A percentile compares a stretch with the other conserved stretches of the same genome.
These are phyloP conservation scores for Pomacea maculata DNA, from an alignment of 1,140 invertebrate genomes.

Conservation along the genomic window DNA sequence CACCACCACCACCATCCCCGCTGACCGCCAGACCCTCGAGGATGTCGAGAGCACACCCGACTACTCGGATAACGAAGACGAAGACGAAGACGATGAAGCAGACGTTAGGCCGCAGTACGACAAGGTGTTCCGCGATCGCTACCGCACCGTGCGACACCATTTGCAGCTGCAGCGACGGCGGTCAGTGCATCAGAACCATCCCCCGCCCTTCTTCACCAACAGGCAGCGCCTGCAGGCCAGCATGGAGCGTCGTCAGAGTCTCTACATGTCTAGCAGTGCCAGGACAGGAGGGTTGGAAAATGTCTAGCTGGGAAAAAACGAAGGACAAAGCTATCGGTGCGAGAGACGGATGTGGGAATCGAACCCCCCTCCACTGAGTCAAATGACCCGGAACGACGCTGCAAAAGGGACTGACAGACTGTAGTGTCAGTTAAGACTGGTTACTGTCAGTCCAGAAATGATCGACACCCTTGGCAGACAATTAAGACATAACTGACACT, in stretches of 20 bases:
- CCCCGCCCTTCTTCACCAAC: not conserved
- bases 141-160: constrained; percentile 8
- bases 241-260: not conserved
- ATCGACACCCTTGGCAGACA: not conserved
- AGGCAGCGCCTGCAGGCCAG: not conserved
- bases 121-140: constrained; percentile 14
- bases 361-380: no score
- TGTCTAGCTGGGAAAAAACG: not conserved
- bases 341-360: no score
- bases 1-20: not conserved
- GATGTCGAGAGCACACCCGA: constrained; percentile 5
- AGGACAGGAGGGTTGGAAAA: not conserved
- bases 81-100: constrained; percentile 12
- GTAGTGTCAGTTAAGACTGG: not conserved
- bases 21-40: not conserved
- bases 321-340: not conserved
- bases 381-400: not conserved
- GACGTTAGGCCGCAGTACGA: constrained; percentile 13
- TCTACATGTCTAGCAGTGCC: not conserved
- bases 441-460: not conserved
- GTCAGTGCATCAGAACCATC: not conserved
- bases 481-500: no score
- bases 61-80: constrained; percentile 18
- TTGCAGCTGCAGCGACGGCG: not conserved
- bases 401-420: not conserved